These are phyloP conservation scores for Trachops cirrhosus DNA, from an alignment of 2,797 vertebrate genomes.

Conservation along the genomic window DNA sequence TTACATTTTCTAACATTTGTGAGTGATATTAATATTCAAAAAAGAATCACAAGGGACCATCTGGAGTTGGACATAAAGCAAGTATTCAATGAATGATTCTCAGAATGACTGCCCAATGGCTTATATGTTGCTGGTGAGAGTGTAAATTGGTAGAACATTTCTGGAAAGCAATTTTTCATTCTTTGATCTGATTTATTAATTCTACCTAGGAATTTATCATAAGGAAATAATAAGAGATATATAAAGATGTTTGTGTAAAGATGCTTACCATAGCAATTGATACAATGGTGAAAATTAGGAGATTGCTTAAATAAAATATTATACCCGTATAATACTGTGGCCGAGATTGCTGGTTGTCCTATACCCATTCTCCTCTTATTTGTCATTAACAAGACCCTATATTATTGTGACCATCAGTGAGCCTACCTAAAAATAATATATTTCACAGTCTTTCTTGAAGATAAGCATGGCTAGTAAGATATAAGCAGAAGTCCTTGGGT, in stretches of 20 bases:
- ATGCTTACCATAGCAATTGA: not conserved
- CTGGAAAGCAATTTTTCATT: constrained; percentile 19
- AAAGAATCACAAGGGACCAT: constrained; percentile 35
- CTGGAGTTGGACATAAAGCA: constrained; percentile 33
- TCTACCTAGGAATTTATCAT: not conserved
- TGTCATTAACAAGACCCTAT: not conserved
- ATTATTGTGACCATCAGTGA: not conserved
- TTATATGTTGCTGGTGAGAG: not conserved
- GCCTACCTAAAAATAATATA: not conserved
- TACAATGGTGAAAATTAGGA: not conserved
- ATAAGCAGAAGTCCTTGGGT: not conserved
- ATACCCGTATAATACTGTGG: not conserved
- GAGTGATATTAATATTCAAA: constrained; percentile 55
- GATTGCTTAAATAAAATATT: not conserved
- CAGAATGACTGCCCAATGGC: not conserved
- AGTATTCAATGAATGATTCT: constrained; percentile 3
- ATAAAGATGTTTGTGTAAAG: not conserved
- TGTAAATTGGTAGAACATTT: constrained; percentile 14
- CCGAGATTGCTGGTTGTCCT: not conserved
- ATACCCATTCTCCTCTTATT: not conserved
- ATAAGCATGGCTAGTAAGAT: not conserved
- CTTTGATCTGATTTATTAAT: constrained; percentile 23
- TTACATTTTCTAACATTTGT: constrained; percentile 55
- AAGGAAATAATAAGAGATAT: constrained; percentile 31
- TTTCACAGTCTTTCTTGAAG: not conserved